Evolutionary conservation across 2,113 vertebrate species (phyloP), one percentile per base, ranked within the genome.

Genomic region (Poeciliopsis retropinna): DNA sequence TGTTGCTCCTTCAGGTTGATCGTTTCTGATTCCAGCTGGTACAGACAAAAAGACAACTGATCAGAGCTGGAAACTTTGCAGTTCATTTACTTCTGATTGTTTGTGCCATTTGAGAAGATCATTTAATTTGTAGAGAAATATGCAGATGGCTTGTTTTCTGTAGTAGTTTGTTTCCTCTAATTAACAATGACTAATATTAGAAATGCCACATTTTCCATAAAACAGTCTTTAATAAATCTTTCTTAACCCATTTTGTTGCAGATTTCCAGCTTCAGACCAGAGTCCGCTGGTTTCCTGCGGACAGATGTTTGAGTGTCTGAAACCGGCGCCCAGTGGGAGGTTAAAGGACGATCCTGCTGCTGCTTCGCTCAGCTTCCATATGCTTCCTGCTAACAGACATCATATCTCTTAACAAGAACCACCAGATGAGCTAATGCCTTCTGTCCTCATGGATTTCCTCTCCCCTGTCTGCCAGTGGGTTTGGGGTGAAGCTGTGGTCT

Each of bases 401-500:
- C 34, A 3, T 8, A 57, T 80, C 73, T 65, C 3, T 44, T 15
- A 28, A 60, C 68, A 15, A 22, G 22, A 66, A 31, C 39, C 47
- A 39, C 51, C 41, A 72, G 29, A 64, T 64, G 72, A 30, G 67
- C 60, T 60, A 54, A 28, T 11, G 64, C 47, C 31, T 60, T 13
- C 70, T 11, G 22, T 71, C 64, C 64, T 79, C 34, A 19, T 32
- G 44, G 65, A 84, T 76, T 66, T 34, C 60, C 32, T 27, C 39
- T 54, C 39, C 1, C 14, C 69, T 15, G 75, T 12, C 72, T 31
- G 64, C 27, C 0, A n/a, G 68, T 76, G 79, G 76, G 76, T 80
- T 80, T 60, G 28, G 17, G 37, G 66, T 27, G 81, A 83, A 47
- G 63, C 82, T 68, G 25, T 15, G 32, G 17, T 54, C 82, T 82